A percentile compares a stretch with the other conserved stretches of the same genome.
Evolutionary conservation across 2,888 invertebrate species (phyloP).

Genomic region (Cephus sareptanus): DNA sequence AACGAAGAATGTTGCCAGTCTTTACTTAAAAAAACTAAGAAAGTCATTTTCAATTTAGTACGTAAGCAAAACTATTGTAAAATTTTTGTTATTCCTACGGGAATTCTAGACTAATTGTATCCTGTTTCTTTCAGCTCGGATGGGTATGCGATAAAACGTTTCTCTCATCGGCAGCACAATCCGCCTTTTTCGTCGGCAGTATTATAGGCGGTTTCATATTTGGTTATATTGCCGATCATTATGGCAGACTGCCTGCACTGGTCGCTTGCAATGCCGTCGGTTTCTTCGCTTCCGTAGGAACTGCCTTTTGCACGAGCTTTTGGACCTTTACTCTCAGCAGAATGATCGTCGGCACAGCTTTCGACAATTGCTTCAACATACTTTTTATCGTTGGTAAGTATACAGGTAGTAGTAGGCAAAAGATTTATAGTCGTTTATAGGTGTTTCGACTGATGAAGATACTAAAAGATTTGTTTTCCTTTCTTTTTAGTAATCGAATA

Average conservation of each 20-base stretch:
- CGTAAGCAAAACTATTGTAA: not conserved
- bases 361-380: slow-evolving; percentile 92
- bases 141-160: slow-evolving; percentile 90
- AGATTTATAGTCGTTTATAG: not conserved
- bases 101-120: not conserved
- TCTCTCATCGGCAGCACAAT: slow-evolving; percentile 82
- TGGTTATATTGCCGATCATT: slow-evolving; percentile 88
- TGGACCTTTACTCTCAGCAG: slow-evolving; percentile 83
- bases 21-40: not conserved
- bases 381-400: slow-evolving; percentile 88
- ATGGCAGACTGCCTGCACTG: slow-evolving; percentile 86
- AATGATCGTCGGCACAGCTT: slow-evolving; percentile 86
- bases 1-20: not conserved
- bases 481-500: slow-evolving; percentile 81
- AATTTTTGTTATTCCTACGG: not conserved
- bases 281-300: slow-evolving; percentile 77
- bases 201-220: slow-evolving; percentile 88
- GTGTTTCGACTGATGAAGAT: not conserved
- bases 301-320: slow-evolving; percentile 80
- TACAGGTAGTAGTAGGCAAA: not conserved
- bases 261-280: slow-evolving; percentile 85
- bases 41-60: not conserved
- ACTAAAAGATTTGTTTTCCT: not conserved
- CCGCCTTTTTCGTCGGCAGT: slow-evolving; percentile 89
- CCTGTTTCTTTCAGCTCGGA: slow-evolving; percentile 71